These are phyloP conservation scores for Plebejus argus DNA, from an alignment of 2,888 invertebrate species.

Conservation along the genomic window DNA sequence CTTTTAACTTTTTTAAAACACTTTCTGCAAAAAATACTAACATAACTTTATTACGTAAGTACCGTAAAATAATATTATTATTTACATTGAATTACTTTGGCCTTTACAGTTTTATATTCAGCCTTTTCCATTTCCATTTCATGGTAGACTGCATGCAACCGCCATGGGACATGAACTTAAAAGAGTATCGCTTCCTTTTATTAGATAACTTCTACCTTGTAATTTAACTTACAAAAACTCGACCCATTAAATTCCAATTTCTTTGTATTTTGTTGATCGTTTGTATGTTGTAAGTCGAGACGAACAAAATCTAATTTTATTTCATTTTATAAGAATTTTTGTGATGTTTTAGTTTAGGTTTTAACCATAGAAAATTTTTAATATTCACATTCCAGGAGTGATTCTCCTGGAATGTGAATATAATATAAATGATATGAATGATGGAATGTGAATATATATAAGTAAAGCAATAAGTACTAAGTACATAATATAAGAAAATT, in stretches of 20 bases:
- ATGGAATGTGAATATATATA: too few species aligned
- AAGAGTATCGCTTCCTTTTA: background rate
- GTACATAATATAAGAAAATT: background rate
- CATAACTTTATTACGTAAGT: too few species aligned
- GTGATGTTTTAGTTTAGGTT: too few species aligned
- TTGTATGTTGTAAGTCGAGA: background rate
- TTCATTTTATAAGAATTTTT: too few species aligned
- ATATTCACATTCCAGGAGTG: too few species aligned
- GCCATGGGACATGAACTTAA: conserved; percentile 6
- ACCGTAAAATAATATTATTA: background rate
- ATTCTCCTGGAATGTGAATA: too few species aligned
- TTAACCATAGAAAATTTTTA: too few species aligned
- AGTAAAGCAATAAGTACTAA: background rate
- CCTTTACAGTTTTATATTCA: background rate
- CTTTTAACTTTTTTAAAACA: too few species aligned
- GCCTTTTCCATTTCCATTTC: background rate
- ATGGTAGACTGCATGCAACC: conserved; percentile 8
- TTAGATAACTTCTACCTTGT: conserved; percentile 5
- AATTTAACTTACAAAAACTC: background rate
- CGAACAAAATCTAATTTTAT: too few species aligned
- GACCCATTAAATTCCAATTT: background rate
- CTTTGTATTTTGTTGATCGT: background rate
- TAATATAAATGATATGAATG: too few species aligned
- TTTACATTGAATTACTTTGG: background rate
- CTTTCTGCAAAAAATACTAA: too few species aligned